Evolutionary conservation across 2,888 invertebrate genomes (phyloP), one percentile per base, ranked within the genome.

Genomic region (Caenorhabditis sp.): DNA sequence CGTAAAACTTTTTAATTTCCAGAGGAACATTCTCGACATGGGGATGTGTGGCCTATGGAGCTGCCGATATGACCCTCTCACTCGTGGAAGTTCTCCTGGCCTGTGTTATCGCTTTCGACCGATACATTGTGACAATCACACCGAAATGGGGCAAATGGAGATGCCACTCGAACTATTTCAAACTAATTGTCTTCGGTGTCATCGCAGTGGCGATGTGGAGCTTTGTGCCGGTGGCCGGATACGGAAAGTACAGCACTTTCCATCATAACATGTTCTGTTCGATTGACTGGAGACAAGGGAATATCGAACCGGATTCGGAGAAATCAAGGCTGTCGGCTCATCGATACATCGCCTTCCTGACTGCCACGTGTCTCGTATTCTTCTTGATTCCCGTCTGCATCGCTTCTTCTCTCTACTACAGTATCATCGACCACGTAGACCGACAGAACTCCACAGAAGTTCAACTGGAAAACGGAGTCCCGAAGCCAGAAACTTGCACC

Each of bases 111-210:
- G 85, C 87, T 9, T 86, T 88, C 71, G 88, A 88, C 68, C 86
- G 88, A 56, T 88, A 88, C 64, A 85, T 88, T 32, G 80, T 84
- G n/a, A 87, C 87, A 15, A 78, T 84, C 44, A 56, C 76, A 22
- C 88, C 88, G 9, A 88, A 87, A 80, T 88, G 88, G 88, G 87
- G 87, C 8, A 82, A 81, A 61, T 88, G 85, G 85, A 67, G 87
- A 20, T 80, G 84, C 28, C 80, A 84, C 55, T 58, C 80, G 4
- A 87, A 85, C 70, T 88, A 88, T 65, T 61, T 80, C 35, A 85
- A 86, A 61, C 60, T 84, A 20, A 83, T 86, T 20, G 26, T 79
- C 47, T 72, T 84, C 35, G 69, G 70, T 22, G 64, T 83, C 37
- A 9, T 82, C n/a, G 51, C 71, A 1, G 74, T 84, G 44, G 35